Evolutionary conservation across 2,113 vertebrate genomes (phyloP).

Genomic region (Datnioides undecimradiatus): DNA sequence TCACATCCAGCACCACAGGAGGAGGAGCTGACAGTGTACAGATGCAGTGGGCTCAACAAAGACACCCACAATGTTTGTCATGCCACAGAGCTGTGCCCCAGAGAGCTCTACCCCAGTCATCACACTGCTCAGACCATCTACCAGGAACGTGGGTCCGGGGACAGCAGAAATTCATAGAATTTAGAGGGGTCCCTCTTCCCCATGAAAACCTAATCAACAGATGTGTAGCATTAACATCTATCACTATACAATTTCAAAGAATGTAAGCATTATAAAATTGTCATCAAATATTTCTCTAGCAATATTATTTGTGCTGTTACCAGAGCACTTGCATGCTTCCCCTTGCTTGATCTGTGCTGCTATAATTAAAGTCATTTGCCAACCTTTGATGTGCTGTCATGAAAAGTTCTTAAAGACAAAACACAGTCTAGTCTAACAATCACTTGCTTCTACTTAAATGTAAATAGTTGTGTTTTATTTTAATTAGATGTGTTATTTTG

Average conservation of each 20-base stretch:
- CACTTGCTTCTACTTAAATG: no score
- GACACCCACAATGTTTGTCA: slow-evolving; percentile 17
- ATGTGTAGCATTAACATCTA: no score
- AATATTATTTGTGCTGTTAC: neutral
- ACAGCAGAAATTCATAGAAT: slow-evolving; percentile 36
- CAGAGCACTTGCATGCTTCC: neutral
- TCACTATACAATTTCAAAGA: no score
- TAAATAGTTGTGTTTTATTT: neutral
- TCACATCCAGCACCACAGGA: neutral
- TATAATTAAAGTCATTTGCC: neutral
- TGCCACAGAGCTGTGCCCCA: neutral
- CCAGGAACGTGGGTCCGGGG: neutral
- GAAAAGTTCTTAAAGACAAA: no score
- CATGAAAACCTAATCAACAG: slow-evolving; percentile 33
- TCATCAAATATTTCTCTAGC: neutral
- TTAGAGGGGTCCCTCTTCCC: neutral
- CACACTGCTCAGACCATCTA: neutral
- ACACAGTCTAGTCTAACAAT: no score
- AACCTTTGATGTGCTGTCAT: no score
- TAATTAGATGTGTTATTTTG: neutral
- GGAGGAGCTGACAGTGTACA: slow-evolving; percentile 16
- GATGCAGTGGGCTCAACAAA: neutral
- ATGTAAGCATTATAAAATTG: neutral
- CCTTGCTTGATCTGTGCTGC: neutral
- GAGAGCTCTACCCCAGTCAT: neutral